Percentiles rank a stretch among this genome's conserved stretches.
Evolutionary conservation across 2,797 vertebrate species (phyloP).

Genomic region (Prionace glauca): DNA sequence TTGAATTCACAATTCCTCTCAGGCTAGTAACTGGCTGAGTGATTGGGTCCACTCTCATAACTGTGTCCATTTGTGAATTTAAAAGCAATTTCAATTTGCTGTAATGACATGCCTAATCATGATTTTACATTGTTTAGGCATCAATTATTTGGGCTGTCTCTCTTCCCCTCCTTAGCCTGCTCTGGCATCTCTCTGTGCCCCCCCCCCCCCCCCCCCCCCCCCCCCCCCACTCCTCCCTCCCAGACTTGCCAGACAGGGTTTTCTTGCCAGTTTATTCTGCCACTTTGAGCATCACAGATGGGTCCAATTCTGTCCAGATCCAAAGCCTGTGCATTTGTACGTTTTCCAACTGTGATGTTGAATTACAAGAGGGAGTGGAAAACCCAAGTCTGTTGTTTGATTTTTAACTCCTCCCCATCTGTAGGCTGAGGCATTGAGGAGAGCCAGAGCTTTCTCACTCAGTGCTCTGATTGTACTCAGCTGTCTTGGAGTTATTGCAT

Average conservation of each 20-base stretch:
- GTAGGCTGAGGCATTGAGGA: not conserved
- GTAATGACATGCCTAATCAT: not conserved
- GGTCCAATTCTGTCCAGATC: not conserved
- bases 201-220: not conserved
- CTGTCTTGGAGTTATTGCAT: not conserved
- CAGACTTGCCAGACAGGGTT: not conserved
- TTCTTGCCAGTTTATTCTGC: not conserved
- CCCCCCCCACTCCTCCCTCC: too few relatives aligned
- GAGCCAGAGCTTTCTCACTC: not conserved
- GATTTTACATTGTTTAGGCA: not conserved
- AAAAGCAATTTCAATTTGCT: not conserved
- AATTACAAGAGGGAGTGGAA: not conserved
- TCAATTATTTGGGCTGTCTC: not conserved
- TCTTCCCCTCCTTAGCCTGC: not conserved
- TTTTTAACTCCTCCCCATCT: too few relatives aligned
- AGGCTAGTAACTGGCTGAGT: not conserved
- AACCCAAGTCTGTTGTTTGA: not conserved
- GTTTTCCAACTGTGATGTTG: not conserved
- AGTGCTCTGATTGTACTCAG: not conserved
- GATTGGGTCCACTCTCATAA: not conserved
- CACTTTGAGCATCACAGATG: not conserved
- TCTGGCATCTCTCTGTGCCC: not conserved
- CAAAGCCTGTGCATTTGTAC: not conserved
- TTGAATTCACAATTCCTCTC: not conserved
- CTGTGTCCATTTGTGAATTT: not conserved